Percentiles rank a stretch among this genome's conserved stretches.
phyloP scores from a whole-genome alignment of 2,888 invertebrate genomes.

The Ochropleura plecta region DNA sequence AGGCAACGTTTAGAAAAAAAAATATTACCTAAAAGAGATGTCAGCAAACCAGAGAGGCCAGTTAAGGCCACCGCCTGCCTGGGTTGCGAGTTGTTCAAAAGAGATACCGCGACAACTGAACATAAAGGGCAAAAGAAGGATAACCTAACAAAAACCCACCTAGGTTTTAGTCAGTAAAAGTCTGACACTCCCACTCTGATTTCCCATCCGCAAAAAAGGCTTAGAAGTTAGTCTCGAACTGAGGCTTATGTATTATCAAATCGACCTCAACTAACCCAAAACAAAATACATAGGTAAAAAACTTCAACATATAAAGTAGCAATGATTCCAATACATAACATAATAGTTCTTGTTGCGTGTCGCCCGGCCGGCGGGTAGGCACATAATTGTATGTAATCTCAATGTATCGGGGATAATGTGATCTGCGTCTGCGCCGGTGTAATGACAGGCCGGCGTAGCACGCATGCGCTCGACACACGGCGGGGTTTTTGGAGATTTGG shows the following conservation, averaged over 20 bases:
- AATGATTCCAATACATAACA: slow-evolving; percentile 43
- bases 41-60: too few species aligned
- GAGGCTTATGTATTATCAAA: background rate
- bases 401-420: slow-evolving; percentile 85
- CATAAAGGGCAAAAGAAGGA: too few species aligned
- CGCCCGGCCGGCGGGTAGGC: slow-evolving; percentile 74
- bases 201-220: too few species aligned
- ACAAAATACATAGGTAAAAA: slow-evolving; percentile 18
- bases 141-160: too few species aligned
- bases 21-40: too few species aligned
- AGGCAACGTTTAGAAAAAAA: too few species aligned
- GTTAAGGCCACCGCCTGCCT: too few species aligned
- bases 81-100: too few species aligned
- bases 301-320: slow-evolving; percentile 42
- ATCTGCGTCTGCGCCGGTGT: slow-evolving; percentile 84
- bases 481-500: slow-evolving; percentile 44
- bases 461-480: slow-evolving; percentile 80
- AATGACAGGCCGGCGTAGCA: slow-evolving; percentile 88
- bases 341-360: slow-evolving; percentile 77
- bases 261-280: background rate
- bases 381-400: slow-evolving; percentile 88
- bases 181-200: too few species aligned
- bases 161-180: too few species aligned
- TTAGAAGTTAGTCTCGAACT: too few species aligned
- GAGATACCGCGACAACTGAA: too few species aligned